These are phyloP conservation scores for Rallus crepitans DNA, from an alignment of 2,797 vertebrate species.

Conservation along the genomic window DNA sequence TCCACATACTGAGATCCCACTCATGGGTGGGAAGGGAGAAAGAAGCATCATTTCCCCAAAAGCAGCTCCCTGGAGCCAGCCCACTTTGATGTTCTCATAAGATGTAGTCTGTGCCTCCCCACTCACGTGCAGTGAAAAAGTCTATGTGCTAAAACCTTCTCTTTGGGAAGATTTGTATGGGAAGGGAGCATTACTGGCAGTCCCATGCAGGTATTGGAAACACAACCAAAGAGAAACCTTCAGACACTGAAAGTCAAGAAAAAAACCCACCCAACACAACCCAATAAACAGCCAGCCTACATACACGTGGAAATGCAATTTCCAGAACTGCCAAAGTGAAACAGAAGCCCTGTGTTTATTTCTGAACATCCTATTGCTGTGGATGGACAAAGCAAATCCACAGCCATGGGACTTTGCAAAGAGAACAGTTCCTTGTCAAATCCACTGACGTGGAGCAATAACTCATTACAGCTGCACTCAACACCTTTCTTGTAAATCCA, in stretches of 20 bases:
- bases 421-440: not conserved
- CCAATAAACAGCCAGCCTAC: not conserved
- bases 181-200: not conserved
- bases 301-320: not conserved
- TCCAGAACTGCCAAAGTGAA: not conserved
- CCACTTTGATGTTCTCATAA: not conserved
- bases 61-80: not conserved
- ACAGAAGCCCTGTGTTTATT: not conserved
- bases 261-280: not conserved
- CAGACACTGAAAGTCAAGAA: not conserved
- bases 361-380: not conserved
- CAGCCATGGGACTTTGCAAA: not conserved
- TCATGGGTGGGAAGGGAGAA: not conserved
- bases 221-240: not conserved
- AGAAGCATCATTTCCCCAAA: not conserved
- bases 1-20: not conserved
- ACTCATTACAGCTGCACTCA: not conserved
- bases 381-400: not conserved
- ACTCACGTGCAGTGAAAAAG: fast-evolving
- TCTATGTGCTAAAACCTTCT: not conserved
- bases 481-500: constrained; percentile 25
- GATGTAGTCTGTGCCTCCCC: not conserved
- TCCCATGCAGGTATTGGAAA: not conserved
- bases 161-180: not conserved
- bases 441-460: not conserved